Base-by-base conservation (phyloP, 2,797 vertebrate species). In the Pangasius djambal region DNA sequence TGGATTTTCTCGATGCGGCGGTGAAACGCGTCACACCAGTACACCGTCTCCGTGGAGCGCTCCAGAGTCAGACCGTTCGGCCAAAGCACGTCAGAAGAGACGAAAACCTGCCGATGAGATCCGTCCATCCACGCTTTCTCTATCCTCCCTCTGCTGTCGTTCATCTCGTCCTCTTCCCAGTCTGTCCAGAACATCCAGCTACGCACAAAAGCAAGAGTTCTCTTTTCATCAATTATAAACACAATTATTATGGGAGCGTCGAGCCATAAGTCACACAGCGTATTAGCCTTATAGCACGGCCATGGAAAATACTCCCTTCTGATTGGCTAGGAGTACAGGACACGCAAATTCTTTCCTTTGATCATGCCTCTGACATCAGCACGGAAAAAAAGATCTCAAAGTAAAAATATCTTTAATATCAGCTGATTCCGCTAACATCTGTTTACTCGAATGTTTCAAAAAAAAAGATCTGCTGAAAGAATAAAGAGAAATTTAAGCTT, bases 111-210 rank as follows among this genome's bases (percentile, higher is more conserved):
- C 65, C 97, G 96, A 65, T 95, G 95, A 92, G 94, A 94, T 67
- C 97, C 97, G 18, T 97, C 96, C 97, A 98, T 97, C 97, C 97
- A 98, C 83, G 97, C 96, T 91, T 95, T 97, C 94, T 97, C 97
- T 82, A 98, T 98, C 92, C 96, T 95, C 91, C 97, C 97, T 93
- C 96, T 95, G 77, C 96, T 97, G 95, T 96, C 96, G 88, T 97
- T 97, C 90, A 97, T 94, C 90, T 97, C 96, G 93, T 97, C 97
- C 91, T 98, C 97, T 90, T 97, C 97, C 97, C 97, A 98, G 94
- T 97, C 97, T 55, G 97, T 97, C 97, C 97, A 98, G 57, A 97
- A 98, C 97, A 98, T 98, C 97, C 97, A 97, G 13, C 97, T 97
- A 91, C 5, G 70, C 52, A 79, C 28, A 67, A 59, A 20, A 31